These are phyloP conservation scores for Psephotus haematonotus DNA, from an alignment of 2,113 vertebrate genomes.

Conservation along the genomic window DNA sequence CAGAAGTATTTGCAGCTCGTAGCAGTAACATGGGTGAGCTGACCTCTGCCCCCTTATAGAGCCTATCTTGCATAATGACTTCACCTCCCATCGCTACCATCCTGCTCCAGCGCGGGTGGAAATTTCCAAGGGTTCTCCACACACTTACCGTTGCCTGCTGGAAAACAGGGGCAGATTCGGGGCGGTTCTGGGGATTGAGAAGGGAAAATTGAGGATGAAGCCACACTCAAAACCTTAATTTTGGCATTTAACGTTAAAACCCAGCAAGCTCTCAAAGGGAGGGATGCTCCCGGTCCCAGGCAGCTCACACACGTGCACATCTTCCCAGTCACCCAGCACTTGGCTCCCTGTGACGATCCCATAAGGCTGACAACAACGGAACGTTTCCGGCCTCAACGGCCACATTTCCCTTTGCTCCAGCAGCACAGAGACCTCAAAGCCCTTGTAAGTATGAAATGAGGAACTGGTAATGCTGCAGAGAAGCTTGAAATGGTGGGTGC, in stretches of 20 bases:
- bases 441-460: accelerated
- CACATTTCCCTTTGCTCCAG: neutral
- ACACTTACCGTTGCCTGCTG: neutral
- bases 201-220: neutral
- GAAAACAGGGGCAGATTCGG: neutral
- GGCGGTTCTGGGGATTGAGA: neutral
- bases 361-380: accelerated
- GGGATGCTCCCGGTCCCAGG: accelerated
- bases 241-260: neutral
- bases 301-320: accelerated
- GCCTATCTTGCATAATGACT: neutral
- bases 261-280: neutral
- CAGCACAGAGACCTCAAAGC: neutral
- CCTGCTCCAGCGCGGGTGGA: neutral
- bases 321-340: neutral
- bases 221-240: neutral
- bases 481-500: neutral
- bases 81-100: neutral
- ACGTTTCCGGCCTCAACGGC: accelerated
- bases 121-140: conserved; percentile 36
- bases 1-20: neutral
- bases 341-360: neutral
- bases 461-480: neutral
- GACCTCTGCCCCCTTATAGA: conserved; percentile 7
- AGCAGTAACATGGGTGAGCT: neutral